Conservation (phyloP, 2,113 vertebrate genomes). For the Carlito syrichta region DNA sequence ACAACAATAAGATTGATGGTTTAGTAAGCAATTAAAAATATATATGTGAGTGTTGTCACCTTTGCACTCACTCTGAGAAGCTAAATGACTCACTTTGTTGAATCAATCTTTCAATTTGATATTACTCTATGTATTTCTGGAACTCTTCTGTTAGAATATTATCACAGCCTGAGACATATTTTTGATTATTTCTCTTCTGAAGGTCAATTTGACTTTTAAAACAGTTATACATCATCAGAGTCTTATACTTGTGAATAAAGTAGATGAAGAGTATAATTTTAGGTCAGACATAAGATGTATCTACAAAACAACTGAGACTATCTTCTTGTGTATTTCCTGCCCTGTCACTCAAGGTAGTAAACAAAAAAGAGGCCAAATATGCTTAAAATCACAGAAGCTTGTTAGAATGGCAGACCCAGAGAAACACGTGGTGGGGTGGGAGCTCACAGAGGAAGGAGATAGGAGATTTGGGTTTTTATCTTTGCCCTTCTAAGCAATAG, state of each 20-base stretch:
- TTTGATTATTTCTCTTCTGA: slow-evolving; percentile 20
- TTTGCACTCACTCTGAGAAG: neutral
- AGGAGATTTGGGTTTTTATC: neutral
- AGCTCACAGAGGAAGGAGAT: neutral
- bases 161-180: neutral
- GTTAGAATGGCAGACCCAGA: neutral
- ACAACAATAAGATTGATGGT: neutral
- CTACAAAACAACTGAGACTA: neutral
- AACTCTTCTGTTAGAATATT: neutral
- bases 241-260: slow-evolving; percentile 18
- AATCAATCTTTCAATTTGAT: neutral
- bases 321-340: neutral
- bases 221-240: neutral
- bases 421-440: neutral
- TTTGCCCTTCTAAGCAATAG: neutral
- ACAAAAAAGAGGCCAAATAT: neutral
- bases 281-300: neutral
- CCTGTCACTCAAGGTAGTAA: slow-evolving; percentile 1
- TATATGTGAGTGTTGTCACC: neutral
- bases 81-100: neutral
- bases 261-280: slow-evolving; percentile 20
- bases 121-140: neutral
- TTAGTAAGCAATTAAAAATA: neutral
- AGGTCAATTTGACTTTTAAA: slow-evolving; percentile 40
- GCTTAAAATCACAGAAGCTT: neutral